Evolutionary conservation across 2,113 vertebrate species (phyloP).

Genomic region (Passer montanus): DNA sequence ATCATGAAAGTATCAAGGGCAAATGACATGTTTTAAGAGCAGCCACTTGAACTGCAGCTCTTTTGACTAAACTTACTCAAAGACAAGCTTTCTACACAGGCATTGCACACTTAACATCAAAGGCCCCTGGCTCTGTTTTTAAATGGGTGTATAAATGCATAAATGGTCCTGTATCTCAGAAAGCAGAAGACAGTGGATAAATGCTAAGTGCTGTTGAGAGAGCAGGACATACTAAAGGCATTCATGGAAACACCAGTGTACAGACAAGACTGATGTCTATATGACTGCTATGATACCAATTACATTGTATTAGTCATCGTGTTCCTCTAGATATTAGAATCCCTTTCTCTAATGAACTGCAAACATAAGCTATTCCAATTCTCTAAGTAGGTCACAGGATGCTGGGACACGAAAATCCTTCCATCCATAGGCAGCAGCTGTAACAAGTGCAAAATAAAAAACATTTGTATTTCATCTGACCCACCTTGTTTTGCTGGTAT

Average conservation of each 20-base stretch:
- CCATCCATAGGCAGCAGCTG: neutral
- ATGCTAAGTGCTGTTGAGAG: neutral
- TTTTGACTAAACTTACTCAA: neutral
- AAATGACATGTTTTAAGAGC: neutral
- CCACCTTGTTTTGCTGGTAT: neutral
- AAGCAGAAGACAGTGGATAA: neutral
- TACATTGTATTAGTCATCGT: neutral
- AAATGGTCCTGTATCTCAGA: neutral
- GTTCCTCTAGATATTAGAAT: slow-evolving; percentile 33
- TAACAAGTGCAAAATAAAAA: neutral
- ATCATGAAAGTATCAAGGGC: neutral
- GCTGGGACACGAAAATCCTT: slow-evolving; percentile 41
- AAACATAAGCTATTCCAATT: slow-evolving; percentile 12
- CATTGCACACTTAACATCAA: neutral
- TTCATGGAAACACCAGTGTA: neutral
- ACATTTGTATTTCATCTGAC: neutral
- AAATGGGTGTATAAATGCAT: neutral
- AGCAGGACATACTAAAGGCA: neutral
- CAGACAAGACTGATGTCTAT: neutral
- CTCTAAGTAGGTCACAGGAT: slow-evolving; percentile 55
- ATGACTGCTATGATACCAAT: neutral
- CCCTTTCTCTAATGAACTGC: slow-evolving; percentile 27
- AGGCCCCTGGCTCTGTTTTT: neutral
- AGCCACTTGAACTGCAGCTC: neutral
- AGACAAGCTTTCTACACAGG: neutral